Evolutionary conservation across 2,888 invertebrate species (phyloP), one percentile per base, ranked within the genome.

Genomic region (Andrena marginata): DNA sequence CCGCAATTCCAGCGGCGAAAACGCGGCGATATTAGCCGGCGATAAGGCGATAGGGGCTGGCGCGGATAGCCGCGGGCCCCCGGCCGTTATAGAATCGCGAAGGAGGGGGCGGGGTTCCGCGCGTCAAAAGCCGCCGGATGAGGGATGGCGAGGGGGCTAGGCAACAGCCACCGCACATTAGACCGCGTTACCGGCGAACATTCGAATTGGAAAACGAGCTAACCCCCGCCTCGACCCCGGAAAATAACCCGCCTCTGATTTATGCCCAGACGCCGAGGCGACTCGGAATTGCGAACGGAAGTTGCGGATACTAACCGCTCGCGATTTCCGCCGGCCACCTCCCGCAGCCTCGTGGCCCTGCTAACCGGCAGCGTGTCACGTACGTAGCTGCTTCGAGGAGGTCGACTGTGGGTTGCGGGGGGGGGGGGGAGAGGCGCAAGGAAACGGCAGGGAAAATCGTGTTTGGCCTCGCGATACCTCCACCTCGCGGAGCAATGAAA

Each of bases 1-100:
- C 87, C 90, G 91, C 90, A 90, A 92, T 92, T 93, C 89, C 91
- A 89, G 80, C 87, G 87, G 89, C 84, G 91, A 92, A 91, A 93
- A 92, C 91, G 91, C 90, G 89, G 71, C 72, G 90, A 89, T 91
- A 88, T 90, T 85, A 88, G 83, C 75, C 78, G 65, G 31, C 63
- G 90, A 91, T 90, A 89, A 89, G 84, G 48, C 65, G 70, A 70
- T 62, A 74, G 72, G 31, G 49, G 59, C 51, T n/a, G 23, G 10
- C 23, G 10, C 33, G 74, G 62, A 29, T 70, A 68, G 49, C 63
- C 73, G 64, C 51, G 8, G 35, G 33, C 62, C 51, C 67, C 51
- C 59, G 49, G 63, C 1, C 63, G 69, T 60, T 79, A 60, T 60
- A 31, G 73, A 73, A 59, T 70, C 56, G 59, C 73, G 33, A 31